Percentiles rank a stretch among this genome's conserved stretches.
phyloP scores from a whole-genome alignment of 1,140 invertebrate genomes.

The Araneus ventricosus region DNA sequence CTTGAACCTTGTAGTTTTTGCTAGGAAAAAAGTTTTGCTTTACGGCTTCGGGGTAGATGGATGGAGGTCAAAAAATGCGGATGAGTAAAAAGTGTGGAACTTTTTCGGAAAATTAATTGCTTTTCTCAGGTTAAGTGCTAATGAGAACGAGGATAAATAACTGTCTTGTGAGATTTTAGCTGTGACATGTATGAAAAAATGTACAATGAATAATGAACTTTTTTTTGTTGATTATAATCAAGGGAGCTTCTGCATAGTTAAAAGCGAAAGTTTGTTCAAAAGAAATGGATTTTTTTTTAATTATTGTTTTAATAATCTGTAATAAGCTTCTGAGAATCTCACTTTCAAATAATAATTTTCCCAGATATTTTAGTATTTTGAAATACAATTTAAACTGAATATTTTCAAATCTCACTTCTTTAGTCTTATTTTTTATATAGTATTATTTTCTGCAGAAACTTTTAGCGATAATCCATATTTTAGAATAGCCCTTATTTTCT shows the following conservation, averaged over 20 bases:
- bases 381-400: no score
- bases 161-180: neutral
- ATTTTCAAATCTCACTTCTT: no score
- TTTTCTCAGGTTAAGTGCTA: constrained; percentile 32
- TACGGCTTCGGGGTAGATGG: neutral
- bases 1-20: neutral
- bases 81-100: neutral
- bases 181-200: neutral
- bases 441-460: no score
- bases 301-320: neutral
- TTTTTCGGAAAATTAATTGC: constrained; percentile 26
- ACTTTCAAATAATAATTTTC: no score
- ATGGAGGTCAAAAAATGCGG: neutral
- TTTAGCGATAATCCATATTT: no score
- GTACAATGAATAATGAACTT: neutral
- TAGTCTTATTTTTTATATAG: no score
- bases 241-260: neutral
- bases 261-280: neutral
- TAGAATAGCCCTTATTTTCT: no score
- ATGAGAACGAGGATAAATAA: constrained; percentile 46
- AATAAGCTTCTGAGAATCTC: neutral
- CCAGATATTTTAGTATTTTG: no score
- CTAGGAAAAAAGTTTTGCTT: neutral
- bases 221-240: neutral
- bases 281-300: neutral